Conservation (phyloP, 1,140 invertebrate species). For the Wiebesia pumilae region DNA sequence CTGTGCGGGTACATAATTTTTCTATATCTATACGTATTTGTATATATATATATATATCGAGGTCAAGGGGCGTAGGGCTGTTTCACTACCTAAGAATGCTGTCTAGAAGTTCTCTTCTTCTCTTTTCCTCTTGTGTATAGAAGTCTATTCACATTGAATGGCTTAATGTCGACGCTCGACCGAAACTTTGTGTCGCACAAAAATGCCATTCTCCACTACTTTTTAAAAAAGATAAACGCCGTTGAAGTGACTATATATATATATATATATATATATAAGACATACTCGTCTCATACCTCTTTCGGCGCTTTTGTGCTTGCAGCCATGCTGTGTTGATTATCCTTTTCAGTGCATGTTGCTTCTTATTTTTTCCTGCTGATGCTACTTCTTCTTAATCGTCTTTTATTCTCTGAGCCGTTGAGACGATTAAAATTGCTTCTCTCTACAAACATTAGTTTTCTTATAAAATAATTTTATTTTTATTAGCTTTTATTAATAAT, state of each 20-base stretch:
- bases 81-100: neutral
- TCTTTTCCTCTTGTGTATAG: conserved; percentile 5
- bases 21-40: neutral
- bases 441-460: neutral
- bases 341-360: neutral
- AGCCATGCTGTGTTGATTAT: conserved; percentile 27
- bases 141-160: conserved; percentile 30
- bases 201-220: conserved; percentile 5
- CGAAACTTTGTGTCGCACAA: conserved; percentile 33
- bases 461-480: neutral
- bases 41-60: conserved; percentile 16
- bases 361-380: neutral
- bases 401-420: neutral
- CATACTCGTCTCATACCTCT: neutral
- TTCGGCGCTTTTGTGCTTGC: neutral
- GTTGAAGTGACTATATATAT: too few species aligned
- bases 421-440: conserved; percentile 2
- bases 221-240: neutral
- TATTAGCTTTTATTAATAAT: neutral
- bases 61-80: conserved; percentile 45
- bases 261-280: too few species aligned
- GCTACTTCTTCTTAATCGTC: neutral
- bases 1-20: neutral
- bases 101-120: neutral
- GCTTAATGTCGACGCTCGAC: conserved; percentile 12